Percentiles rank a stretch among this genome's conserved stretches.
Conservation (phyloP, 2,797 vertebrate genomes). For the Monodelphis domestica region DNA sequence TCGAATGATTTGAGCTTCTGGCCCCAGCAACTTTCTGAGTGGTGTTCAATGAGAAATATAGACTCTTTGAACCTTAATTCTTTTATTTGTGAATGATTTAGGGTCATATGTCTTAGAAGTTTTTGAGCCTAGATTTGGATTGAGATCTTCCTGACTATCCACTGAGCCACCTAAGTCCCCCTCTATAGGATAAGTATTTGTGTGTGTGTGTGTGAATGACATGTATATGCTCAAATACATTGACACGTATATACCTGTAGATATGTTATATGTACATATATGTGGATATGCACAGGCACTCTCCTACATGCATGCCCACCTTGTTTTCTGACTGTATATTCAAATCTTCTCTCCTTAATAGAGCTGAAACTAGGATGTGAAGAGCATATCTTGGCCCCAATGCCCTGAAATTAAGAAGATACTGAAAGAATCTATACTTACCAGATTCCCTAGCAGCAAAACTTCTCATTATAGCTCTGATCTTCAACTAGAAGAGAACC, state of each 20-base stretch:
- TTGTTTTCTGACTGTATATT: background rate
- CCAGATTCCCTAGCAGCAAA: background rate
- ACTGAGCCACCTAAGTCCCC: background rate
- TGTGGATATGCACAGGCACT: fast-evolving
- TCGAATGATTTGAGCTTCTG: background rate
- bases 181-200: background rate
- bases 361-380: background rate
- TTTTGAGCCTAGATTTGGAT: background rate
- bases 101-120: background rate
- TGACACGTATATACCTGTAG: too few species aligned
- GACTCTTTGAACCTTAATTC: background rate
- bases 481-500: background rate
- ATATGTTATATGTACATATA: too few species aligned
- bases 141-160: background rate
- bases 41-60: background rate
- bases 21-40: background rate
- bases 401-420: background rate
- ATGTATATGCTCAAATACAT: background rate
- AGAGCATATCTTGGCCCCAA: background rate
- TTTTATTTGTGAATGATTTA: background rate
- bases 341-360: background rate
- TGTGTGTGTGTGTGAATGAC: background rate
- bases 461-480: background rate
- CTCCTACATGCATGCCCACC: background rate
- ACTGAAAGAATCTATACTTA: background rate